Evolutionary conservation across 2,113 vertebrate species (phyloP).

Genomic region (Notothenia coriiceps): DNA sequence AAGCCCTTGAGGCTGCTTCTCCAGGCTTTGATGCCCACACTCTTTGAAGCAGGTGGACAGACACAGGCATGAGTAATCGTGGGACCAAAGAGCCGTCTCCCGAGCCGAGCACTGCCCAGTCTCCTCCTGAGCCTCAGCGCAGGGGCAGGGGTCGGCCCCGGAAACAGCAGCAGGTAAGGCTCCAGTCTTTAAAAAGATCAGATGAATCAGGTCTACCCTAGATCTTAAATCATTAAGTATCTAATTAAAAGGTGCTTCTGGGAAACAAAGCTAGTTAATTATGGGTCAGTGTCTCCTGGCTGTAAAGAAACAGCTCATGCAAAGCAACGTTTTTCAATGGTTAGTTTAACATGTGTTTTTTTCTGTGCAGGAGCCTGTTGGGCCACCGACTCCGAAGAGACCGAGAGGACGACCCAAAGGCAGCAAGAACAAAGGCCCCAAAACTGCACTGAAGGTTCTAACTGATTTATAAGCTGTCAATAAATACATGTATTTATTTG

Average conservation of each 20-base stretch:
- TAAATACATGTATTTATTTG: too few species aligned
- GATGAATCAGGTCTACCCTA: background rate
- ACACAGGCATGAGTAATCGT: slow-evolving; percentile 83
- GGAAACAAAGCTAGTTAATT: background rate
- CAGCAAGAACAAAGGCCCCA: slow-evolving; percentile 85
- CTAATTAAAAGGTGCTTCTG: background rate
- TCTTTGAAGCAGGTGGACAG: slow-evolving; percentile 75
- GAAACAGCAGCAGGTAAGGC: slow-evolving; percentile 83
- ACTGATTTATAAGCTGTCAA: background rate
- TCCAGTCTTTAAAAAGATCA: background rate
- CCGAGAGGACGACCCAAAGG: slow-evolving; percentile 86
- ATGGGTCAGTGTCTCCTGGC: background rate
- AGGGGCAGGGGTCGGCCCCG: slow-evolving; percentile 85
- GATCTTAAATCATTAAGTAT: background rate
- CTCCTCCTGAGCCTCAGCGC: slow-evolving; percentile 74
- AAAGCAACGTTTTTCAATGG: background rate
- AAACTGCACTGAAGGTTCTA: slow-evolving; percentile 79
- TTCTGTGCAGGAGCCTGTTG: slow-evolving; percentile 80
- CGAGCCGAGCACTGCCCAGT: slow-evolving; percentile 67
- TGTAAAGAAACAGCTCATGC: background rate
- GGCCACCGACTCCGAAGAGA: slow-evolving; percentile 84
- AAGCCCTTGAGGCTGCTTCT: slow-evolving; percentile 66
- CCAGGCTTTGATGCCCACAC: slow-evolving; percentile 79
- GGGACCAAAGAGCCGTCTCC: slow-evolving; percentile 80
- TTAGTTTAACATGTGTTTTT: slow-evolving; percentile 26